These are phyloP conservation scores for Verasper variegatus DNA, from an alignment of 2,113 vertebrate genomes.

Conservation along the genomic window DNA sequence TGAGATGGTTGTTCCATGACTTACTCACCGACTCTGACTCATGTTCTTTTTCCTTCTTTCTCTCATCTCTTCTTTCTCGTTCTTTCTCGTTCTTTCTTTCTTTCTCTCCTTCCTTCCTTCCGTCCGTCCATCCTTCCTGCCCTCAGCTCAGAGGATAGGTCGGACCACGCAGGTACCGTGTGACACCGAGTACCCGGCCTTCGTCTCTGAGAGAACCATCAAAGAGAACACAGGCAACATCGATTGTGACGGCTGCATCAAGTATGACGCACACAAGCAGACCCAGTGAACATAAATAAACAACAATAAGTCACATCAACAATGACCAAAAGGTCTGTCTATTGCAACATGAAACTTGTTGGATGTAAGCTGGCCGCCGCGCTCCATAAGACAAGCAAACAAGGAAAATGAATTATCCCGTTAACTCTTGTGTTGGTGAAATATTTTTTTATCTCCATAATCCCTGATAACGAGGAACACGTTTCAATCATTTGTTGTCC, in stretches of 20 bases:
- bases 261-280: slow-evolving; percentile 81
- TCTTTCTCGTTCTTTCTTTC: slow-evolving; percentile 31
- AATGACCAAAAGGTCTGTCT: neutral
- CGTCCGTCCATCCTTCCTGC: neutral
- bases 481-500: slow-evolving; percentile 55
- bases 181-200: slow-evolving; percentile 97
- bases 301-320: neutral
- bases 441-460: slow-evolving; percentile 44
- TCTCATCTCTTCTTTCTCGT: neutral
- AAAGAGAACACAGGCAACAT: slow-evolving; percentile 97
- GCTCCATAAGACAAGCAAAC: slow-evolving; percentile 15
- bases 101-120: slow-evolving; percentile 24
- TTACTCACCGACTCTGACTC: slow-evolving; percentile 26
- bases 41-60: neutral
- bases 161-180: slow-evolving; percentile 93
- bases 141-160: slow-evolving; percentile 89
- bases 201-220: slow-evolving; percentile 98
- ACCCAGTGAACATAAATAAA: neutral
- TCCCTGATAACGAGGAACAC: slow-evolving; percentile 45
- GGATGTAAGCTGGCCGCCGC: neutral
- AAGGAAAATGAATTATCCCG: slow-evolving; percentile 12
- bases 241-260: slow-evolving; percentile 94
- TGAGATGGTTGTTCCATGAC: slow-evolving; percentile 30
- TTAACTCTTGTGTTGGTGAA: slow-evolving; percentile 10
- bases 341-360: neutral